phyloP scores from a whole-genome alignment of 1,140 invertebrate genomes.

The Phocides pigmalion region DNA sequence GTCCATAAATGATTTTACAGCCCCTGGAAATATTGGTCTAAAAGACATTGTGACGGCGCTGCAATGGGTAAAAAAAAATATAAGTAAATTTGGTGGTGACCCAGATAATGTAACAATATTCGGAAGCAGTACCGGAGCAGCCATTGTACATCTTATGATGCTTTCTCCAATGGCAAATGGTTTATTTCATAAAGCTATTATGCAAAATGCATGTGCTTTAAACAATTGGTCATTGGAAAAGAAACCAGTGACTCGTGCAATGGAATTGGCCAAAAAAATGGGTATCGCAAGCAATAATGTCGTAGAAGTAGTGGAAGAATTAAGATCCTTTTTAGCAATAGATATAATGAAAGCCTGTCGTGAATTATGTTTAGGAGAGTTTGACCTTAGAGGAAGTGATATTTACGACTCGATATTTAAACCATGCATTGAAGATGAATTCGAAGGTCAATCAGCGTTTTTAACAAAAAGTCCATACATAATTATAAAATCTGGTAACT shows the following conservation, averaged over 20 bases:
- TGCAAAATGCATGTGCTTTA: constrained; percentile 71
- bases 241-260: constrained; percentile 54
- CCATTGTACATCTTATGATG: constrained; percentile 81
- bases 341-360: constrained; percentile 56
- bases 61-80: constrained; percentile 86
- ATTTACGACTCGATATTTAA: constrained; percentile 63
- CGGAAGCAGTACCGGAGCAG: constrained; percentile 85
- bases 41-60: constrained; percentile 86
- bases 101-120: constrained; percentile 85
- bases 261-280: constrained; percentile 60
- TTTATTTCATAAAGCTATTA: constrained; percentile 82
- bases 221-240: constrained; percentile 66
- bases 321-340: constrained; percentile 48
- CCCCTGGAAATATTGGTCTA: constrained; percentile 86
- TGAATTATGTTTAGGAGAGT: constrained; percentile 36
- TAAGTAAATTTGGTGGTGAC: constrained; percentile 85
- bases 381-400: constrained; percentile 40
- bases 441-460: constrained; percentile 68
- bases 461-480: constrained; percentile 58
- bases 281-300: constrained; percentile 53
- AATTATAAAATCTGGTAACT: constrained; percentile 69
- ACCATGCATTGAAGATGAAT: constrained; percentile 71
- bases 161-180: constrained; percentile 83
- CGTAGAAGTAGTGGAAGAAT: constrained; percentile 63
- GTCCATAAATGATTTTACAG: constrained; percentile 65